Base-by-base conservation (phyloP, 2,888 invertebrate genomes). In the Euclidia mi region DNA sequence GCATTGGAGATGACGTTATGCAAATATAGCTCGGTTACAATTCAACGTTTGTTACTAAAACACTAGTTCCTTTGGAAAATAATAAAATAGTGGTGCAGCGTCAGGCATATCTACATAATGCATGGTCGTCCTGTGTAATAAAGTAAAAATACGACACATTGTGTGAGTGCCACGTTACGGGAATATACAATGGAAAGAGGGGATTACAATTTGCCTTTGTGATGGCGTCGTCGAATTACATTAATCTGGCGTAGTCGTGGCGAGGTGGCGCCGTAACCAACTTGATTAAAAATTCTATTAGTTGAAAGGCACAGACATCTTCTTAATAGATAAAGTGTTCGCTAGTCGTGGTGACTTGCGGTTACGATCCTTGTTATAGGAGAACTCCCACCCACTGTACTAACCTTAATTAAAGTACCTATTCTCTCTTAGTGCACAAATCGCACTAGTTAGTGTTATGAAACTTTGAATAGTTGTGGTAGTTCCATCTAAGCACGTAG, bases 271-370 rank as follows among this genome's bases (percentile, higher is more conserved):
- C 86, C 91, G 84, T 91, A 88, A 90, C 84, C 89, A 88, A 92
- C 92, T 90, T 94, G 92, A 94, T 94, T 94, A 93, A 94, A 94
- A 92, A 94, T 92, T 92, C 93, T 94, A 94, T 94, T 94, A 93
- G 92, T 92, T 91, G 87, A 92, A 94, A 93, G 89, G 89, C 89
- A 82, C 85, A 88, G 91, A 89, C 88, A 82, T 87, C 87, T 87
- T 83, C 89, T 88, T 92, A 91, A 92, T 91, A 91, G 89, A 89
- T 90, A 89, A 90, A 91, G 88, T 89, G 89, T 87, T 87, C 81
- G 82, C 75, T 79, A 80, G 78, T 83, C 79, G 75, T 65, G 77
- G 78, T 76, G 76, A 79, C 78, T 80, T 78, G 76, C 65, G 66
- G 71, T 63, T 74, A 65, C 71, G 62, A 55, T 59, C 55, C 60